These are phyloP conservation scores for Notodonta dromedarius DNA, from an alignment of 2,888 invertebrate species.

Conservation along the genomic window DNA sequence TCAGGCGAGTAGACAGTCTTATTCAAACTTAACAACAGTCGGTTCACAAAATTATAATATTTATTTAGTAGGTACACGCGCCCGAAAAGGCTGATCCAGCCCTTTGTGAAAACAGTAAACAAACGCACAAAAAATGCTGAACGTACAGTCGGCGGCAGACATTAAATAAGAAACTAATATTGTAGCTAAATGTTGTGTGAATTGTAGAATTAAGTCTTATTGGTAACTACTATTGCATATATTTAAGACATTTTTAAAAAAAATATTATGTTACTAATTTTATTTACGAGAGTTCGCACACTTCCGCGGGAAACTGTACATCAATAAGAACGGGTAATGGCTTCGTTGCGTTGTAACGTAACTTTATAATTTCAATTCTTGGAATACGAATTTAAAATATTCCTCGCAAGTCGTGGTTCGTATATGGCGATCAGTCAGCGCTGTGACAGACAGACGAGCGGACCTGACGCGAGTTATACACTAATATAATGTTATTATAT, in stretches of 20 bases:
- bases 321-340: constrained; percentile 13
- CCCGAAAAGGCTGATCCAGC: constrained; percentile 2
- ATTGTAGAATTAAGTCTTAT: too few relatives aligned
- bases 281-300: constrained; percentile 15
- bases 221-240: too few relatives aligned
- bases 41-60: constrained; percentile 2
- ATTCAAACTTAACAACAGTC: neutral
- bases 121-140: constrained; percentile 1
- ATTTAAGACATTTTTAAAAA: too few relatives aligned
- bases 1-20: neutral
- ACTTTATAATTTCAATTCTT: constrained; percentile 30
- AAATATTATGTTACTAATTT: neutral
- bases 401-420: constrained; percentile 22
- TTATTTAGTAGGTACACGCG: constrained; percentile 4
- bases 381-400: constrained; percentile 32
- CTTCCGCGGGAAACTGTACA: constrained; percentile 1
- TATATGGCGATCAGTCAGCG: constrained; percentile 21
- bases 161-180: neutral
- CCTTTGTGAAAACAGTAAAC: constrained; percentile 8
- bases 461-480: constrained; percentile 11
- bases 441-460: constrained; percentile 30
- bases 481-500: neutral
- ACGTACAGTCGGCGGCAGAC: constrained; percentile 2
- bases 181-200: too few relatives aligned
- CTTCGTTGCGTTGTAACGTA: constrained; percentile 13